Evolutionary conservation across 2,113 vertebrate species (phyloP), one percentile per base, ranked within the genome.

Genomic region (Hypomesus transpacificus): DNA sequence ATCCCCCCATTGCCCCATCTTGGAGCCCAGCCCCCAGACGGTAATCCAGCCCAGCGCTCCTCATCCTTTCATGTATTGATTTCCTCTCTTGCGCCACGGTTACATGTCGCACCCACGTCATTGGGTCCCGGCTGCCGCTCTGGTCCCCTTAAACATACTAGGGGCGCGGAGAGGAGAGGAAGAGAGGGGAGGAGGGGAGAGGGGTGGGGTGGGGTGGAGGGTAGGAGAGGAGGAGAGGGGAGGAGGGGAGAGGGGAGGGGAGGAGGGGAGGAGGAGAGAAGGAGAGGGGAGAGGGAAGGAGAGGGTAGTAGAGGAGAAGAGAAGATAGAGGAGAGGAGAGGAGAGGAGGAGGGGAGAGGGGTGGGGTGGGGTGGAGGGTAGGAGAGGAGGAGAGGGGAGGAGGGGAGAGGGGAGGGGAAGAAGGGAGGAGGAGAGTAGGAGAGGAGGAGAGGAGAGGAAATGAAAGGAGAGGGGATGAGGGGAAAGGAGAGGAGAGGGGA

Each of bases 11-110:
- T 46, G 39, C 39, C 39, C 39, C 39, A 46, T 46, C 39, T 46
- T 11, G 20, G 57, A 21, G 80, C 87, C 85, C 81, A 80, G 87
- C 86, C 87, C 89, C 89, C 89, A 89, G 89, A 90, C 88, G 82
- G 88, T 90, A 90, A 89, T 89, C 89, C 89, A 90, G 86, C 89
- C 89, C 88, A 90, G 87, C 87, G 89, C 88, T 89, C 88, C 89
- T 90, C 89, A 90, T 90, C 89, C 88, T 88, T 90, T 88, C 89
- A 90, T 84, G 88, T 90, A 90, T 90, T 85, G 89, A 90, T 90
- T 90, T 90, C 89, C 88, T 90, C 87, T 90, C 89, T 82, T 86
- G 89, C 82, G 76, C 89, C 86, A 82, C 86, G 87, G 87, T 88
- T 90, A 90, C 87, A 89, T 90, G 89, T 90, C 86, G 86, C 89